Base-by-base conservation (phyloP, 2,113 vertebrate species). In the Laticauda colubrina region DNA sequence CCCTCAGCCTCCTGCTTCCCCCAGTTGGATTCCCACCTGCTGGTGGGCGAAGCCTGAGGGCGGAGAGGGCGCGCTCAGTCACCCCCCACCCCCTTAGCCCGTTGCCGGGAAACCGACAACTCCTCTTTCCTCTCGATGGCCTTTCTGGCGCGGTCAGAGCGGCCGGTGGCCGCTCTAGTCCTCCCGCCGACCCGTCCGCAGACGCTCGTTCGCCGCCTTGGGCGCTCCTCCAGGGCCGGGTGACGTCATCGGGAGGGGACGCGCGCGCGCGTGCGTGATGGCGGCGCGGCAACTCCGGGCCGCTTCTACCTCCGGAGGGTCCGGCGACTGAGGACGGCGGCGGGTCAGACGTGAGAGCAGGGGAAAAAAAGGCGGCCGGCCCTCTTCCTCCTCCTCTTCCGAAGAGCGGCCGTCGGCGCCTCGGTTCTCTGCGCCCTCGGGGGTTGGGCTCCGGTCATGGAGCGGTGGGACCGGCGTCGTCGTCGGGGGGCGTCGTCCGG, bases 371-470 rank as follows among this genome's bases (percentile, higher is more conserved):
- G 9, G 3, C 59, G 8, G 24, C 24, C 59, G 59, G 20, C 23
- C 20, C 20, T 57, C 20, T 5, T 57, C 21, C 57, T 26, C 23
- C 7, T 59, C 21, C 5, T 21, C n/a, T 21, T 15, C 51, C 34
- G 48, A 15, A 69, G n/a, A 15, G 64, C 43, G 14, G 21, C 85
- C 92, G 92, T 85, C 69, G 23, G 86, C 93, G 5, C 87, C 92
- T 90, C 88, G 94, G 91, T 92, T 20, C 1, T 24, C 89, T 87
- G 45, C 88, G 11, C 26, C 9, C 7, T 39, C 88, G 18, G 61
- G 94, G 93, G 93, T 96, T 94, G 91, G 92, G 94, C 95, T 92
- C 94, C 91, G 94, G 95, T 93, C 93, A 95, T 96, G 94, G 94
- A 87, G 93, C 92, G 93, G 64, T 89, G 94, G 92, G 64, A 93